Conservation (phyloP, 2,888 invertebrate genomes). For the Leptarthrus brevirostris region DNA sequence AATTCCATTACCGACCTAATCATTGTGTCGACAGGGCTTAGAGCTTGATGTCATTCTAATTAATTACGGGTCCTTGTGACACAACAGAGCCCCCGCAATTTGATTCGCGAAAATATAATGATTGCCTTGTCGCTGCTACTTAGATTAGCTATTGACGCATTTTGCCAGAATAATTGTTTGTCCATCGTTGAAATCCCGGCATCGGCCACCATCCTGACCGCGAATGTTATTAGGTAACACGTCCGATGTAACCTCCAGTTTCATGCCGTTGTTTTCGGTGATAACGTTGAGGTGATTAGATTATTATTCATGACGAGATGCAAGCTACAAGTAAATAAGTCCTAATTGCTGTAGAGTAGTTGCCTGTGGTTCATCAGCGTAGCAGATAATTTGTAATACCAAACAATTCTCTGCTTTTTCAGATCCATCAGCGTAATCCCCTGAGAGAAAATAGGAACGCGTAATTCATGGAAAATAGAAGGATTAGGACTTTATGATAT, state of each 20-base stretch:
- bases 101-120: conserved; percentile 18
- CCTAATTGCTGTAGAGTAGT: not conserved
- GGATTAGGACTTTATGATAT: too few species aligned
- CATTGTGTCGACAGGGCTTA: conserved; percentile 26
- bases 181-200: conserved; percentile 1
- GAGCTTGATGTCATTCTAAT: conserved; percentile 13
- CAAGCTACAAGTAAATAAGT: conserved; percentile 18
- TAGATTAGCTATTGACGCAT: conserved; percentile 32
- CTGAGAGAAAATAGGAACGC: too few species aligned
- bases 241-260: not conserved
- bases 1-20: conserved; percentile 26
- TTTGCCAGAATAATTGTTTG: conserved; percentile 21
- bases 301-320: conserved; percentile 22
- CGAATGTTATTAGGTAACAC: conserved; percentile 20
- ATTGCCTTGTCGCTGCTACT: conserved; percentile 4
- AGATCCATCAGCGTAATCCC: too few species aligned
- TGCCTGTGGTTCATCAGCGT: not conserved
- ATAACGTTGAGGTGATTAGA: conserved; percentile 1
- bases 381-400: not conserved
- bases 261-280: conserved; percentile 16
- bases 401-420: not conserved
- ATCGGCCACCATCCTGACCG: conserved; percentile 2
- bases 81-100: not conserved
- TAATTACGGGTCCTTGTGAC: not conserved
- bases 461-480: too few species aligned